Evolutionary conservation across 2,888 invertebrate genomes (phyloP).

Genomic region (Macaria notata): DNA sequence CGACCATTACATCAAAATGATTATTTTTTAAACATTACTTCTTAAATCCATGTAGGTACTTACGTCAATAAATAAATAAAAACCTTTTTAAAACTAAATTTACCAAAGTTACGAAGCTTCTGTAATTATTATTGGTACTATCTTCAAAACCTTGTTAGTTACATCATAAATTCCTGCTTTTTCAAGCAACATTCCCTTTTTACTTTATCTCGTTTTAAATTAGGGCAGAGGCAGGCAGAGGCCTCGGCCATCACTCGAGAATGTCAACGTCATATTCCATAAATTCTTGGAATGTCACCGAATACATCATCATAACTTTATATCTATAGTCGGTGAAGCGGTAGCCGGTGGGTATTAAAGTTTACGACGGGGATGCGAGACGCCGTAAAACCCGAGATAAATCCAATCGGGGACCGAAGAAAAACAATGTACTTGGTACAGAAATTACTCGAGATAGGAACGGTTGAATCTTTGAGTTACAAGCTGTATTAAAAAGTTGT

Average conservation of each 20-base stretch:
- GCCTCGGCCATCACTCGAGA: conserved; percentile 24
- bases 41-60: too few species aligned
- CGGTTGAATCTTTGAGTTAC: conserved; percentile 44
- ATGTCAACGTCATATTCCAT: conserved; percentile 32
- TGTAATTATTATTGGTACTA: too few species aligned
- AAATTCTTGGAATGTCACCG: conserved; percentile 38
- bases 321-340: conserved; percentile 42
- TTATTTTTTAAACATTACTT: too few species aligned
- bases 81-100: too few species aligned
- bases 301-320: conserved; percentile 34
- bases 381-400: conserved; percentile 77
- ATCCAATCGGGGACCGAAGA: conserved; percentile 74
- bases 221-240: conserved; percentile 15
- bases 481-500: conserved; percentile 43
- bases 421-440: conserved; percentile 74
- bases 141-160: neutral
- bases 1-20: too few species aligned
- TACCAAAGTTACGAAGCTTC: too few species aligned
- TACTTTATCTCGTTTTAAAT: conserved; percentile 16
- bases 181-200: neutral
- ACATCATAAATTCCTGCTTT: conserved; percentile 7
- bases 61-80: too few species aligned
- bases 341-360: conserved; percentile 73
- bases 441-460: conserved; percentile 57
- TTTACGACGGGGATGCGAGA: conserved; percentile 78